Evolutionary conservation across 2,888 invertebrate genomes (phyloP), one percentile per base, ranked within the genome.

Genomic region (Agriopis leucophaearia): DNA sequence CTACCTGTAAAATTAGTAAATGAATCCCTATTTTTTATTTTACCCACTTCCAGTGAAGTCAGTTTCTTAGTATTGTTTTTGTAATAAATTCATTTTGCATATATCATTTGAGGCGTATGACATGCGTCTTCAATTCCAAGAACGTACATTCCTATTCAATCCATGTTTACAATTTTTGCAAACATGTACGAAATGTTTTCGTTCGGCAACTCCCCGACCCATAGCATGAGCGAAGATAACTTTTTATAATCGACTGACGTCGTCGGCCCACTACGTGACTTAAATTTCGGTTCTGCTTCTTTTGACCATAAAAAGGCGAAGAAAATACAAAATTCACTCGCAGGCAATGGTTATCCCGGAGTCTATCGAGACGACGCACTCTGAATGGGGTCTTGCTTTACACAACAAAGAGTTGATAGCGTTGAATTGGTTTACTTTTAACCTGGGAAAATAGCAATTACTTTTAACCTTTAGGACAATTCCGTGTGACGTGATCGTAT

Each of bases 331-430:
- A 81, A 84, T 82, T 85, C 74, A 75, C 74, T 80, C 68, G 74
- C 69, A 78, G 77, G 74, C 75, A 79, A 81, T 81, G 81, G 83
- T 81, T 86, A 89, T 90, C 86, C 80, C 74, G 76, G 73, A 88
- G 90, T 88, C 87, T 73, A 78, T 68, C 77, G 82, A 80, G 82
- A 80, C 84, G 81, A 74, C 73, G 73, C 74, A 66, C 78, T 83
- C 78, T 83, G 82, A 88, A 88, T 85, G 76, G 83, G 74, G 78
- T 79, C 27, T 27, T 76, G 78, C 72, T 77, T 80, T 77, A 70
- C 74, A 83, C 84, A 83, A 88, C 86, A 88, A 88, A 81, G 70
- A 76, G 72, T 76, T 80, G 82, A 84, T 83, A 85, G 81, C 81
- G 80, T 78, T 74, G 80, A 83, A 85, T 86, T 81, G 56, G 59